These are phyloP conservation scores for Datnioides undecimradiatus DNA, from an alignment of 2,113 vertebrate genomes.

Conservation along the genomic window DNA sequence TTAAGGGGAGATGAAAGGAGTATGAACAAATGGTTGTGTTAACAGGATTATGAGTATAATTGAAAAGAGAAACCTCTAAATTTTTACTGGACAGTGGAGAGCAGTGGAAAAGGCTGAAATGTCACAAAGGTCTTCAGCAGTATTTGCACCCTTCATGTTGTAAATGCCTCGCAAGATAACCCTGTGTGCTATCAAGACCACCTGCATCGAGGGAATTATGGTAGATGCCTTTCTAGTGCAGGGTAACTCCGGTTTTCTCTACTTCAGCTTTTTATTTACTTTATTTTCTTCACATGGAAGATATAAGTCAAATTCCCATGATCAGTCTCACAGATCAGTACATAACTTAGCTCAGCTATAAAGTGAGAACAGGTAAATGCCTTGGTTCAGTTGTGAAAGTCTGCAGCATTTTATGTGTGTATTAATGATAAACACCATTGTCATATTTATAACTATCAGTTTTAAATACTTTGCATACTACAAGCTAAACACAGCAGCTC, in stretches of 20 bases:
- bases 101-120: not conserved
- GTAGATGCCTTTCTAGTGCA: conserved; percentile 1
- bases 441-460: no score
- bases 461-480: no score
- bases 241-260: not conserved
- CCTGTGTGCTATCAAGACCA: not conserved
- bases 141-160: not conserved
- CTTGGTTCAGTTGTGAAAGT: not conserved
- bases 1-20: not conserved
- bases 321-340: not conserved
- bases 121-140: not conserved
- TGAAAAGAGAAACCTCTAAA: not conserved
- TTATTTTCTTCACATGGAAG: not conserved
- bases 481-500: not conserved
- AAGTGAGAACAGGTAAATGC: not conserved
- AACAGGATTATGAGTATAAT: not conserved
- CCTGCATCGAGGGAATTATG: not conserved
- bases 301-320: not conserved
- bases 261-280: not conserved
- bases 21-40: not conserved
- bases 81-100: not conserved
- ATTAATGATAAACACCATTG: no score
- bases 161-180: not conserved
- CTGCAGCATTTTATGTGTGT: not conserved
- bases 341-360: not conserved